Conservation (phyloP, 53 echinoderm and acorn worm genomes). For the Echinarachnius parma region DNA sequence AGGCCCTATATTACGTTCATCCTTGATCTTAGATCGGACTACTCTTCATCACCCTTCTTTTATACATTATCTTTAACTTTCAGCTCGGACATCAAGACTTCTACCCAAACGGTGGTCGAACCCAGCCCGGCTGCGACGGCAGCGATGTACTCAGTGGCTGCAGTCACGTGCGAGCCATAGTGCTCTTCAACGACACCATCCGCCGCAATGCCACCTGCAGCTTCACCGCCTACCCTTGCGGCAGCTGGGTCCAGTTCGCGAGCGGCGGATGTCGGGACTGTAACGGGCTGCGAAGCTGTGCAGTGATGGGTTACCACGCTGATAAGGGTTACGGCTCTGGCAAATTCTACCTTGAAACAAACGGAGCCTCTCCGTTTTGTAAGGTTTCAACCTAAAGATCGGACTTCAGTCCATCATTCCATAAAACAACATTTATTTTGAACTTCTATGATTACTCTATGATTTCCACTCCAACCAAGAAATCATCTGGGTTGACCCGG, state of each 20-base stretch:
- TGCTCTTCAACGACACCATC: conserved; percentile 54
- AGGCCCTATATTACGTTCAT: no score
- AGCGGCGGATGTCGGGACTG: conserved; percentile 48
- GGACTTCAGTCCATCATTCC: no score
- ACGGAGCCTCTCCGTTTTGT: conserved; percentile 51
- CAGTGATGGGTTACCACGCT: conserved; percentile 70
- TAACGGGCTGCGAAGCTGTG: no score
- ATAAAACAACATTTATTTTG: no score
- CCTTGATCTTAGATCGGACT: no score
- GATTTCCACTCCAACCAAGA: no score
- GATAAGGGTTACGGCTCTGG: conserved; percentile 31
- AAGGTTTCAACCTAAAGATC: no score
- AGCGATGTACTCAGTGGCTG: conserved; percentile 24
- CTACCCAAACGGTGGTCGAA: conserved; percentile 71
- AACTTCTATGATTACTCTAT: no score
- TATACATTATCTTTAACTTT: no score
- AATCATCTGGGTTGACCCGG: no score
- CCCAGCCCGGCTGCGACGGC: conserved; percentile 69
- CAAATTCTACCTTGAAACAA: conserved; percentile 63
- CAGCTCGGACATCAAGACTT: conserved; percentile 73
- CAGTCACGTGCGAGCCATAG: conserved; percentile 62
- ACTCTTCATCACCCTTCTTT: no score
- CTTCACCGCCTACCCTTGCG: conserved; percentile 60
- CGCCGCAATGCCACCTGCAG: conserved; percentile 42
- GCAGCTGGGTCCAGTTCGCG: conserved; percentile 27